Evolutionary conservation across 2,888 invertebrate genomes (phyloP), one percentile per base, ranked within the genome.

Genomic region (Ichneumoninae sp.): DNA sequence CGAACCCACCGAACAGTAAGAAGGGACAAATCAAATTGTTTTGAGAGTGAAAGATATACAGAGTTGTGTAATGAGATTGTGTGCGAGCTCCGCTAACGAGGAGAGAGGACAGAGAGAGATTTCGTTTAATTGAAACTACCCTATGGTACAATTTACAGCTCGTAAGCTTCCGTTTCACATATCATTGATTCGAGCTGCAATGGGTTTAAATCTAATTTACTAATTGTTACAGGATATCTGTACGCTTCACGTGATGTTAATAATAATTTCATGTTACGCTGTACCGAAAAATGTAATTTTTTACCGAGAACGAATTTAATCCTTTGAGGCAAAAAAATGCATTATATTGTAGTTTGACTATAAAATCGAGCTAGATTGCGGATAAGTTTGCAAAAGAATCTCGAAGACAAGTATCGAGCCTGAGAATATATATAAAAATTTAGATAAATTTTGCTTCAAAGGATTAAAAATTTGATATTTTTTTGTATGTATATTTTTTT

Each of bases 131-230:
- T 66, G 63, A 33, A 66, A 65, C 33, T 71, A 66, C 66, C 65
- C 40, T 76, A 69, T 81, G 70, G 70, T 81, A 85, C 81, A 71
- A 81, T 65, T 73, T 75, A 81, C 81, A 78, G 84, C 69, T 77
- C 79, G 65, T 66, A 82, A 82, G 82, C 81, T 79, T 85, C 60
- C 78, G 68, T 77, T 69, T 77, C 65, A 76, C 76, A 76, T 76
- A 76, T 76, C 76, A 76, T 40, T 26, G 54, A 76, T 66, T 36
- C 76, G 66, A 66, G 63, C 63, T 33, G 30, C 33, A 7, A 33
- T 63, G 63, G 63, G 63, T 63, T 63, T n/a, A 30, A 30, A 63
- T 33, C 63, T 33, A 33, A 63, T 63, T 63, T 7, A 30, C 30
- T 33, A 33, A 63, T 63, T 30, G 63, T n/a, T 63, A 30, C 6